These are phyloP conservation scores for Stegostoma tigrinum DNA, from an alignment of 2,113 vertebrate genomes.

Conservation along the genomic window DNA sequence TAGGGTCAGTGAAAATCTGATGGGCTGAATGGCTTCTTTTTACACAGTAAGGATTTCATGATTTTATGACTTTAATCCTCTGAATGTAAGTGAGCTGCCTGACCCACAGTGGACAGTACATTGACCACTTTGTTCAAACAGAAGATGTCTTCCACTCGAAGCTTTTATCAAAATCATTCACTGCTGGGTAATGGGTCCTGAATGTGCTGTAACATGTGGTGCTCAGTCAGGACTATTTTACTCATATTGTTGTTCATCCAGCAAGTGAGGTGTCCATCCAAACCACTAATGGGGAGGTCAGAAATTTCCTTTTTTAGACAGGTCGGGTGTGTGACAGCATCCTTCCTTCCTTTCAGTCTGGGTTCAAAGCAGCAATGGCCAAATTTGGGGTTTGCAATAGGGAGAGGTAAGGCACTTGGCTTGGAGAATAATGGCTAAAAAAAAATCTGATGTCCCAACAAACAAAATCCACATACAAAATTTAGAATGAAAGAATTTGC, in stretches of 20 bases:
- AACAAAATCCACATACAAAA: not conserved
- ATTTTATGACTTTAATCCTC: not conserved
- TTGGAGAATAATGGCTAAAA: not conserved
- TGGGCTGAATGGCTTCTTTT: no score
- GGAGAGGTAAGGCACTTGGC: not conserved
- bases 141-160: not conserved
- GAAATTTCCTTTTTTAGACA: not conserved
- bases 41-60: no score
- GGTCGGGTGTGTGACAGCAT: not conserved
- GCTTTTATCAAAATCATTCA: not conserved
- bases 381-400: not conserved
- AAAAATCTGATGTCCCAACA: not conserved
- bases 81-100: not conserved
- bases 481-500: not conserved
- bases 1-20: no score
- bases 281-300: not conserved
- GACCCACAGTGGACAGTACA: no score
- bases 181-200: not conserved
- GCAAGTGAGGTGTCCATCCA: not conserved
- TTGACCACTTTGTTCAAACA: not conserved
- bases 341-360: not conserved
- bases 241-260: not conserved
- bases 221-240: not conserved
- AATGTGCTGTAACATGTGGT: not conserved
- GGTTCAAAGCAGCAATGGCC: not conserved